phyloP scores from a whole-genome alignment of 2,113 vertebrate genomes.

The Oenanthe oenanthe region DNA sequence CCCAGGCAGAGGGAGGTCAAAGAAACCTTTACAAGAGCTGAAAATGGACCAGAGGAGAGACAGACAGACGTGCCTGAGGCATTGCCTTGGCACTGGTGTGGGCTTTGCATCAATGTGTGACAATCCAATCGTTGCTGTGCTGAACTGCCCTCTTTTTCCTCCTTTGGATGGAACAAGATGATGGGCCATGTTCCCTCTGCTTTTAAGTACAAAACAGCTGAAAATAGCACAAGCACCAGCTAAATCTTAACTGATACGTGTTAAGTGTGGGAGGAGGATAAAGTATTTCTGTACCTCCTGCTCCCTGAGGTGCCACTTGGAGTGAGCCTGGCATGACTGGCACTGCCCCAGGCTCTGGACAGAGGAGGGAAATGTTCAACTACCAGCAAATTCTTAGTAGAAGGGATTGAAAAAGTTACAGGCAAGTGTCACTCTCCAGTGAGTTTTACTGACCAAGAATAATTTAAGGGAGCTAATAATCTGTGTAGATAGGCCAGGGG shows the following conservation, averaged over 20 bases:
- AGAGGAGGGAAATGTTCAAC: neutral
- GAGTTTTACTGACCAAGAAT: neutral
- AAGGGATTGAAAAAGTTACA: neutral
- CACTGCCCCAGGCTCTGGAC: neutral
- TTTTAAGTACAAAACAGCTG: neutral
- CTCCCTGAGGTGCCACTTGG: neutral
- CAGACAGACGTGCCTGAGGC: neutral
- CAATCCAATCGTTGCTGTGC: neutral
- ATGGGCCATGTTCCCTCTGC: neutral
- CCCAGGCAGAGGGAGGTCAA: neutral
- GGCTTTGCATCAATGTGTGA: neutral
- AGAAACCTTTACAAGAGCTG: constrained; percentile 11
- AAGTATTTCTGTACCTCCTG: neutral
- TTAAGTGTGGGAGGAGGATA: neutral
- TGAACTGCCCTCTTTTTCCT: neutral
- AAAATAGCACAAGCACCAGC: neutral
- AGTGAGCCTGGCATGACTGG: neutral
- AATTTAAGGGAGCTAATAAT: neutral
- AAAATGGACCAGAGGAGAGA: neutral
- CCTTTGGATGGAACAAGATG: neutral
- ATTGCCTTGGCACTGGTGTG: neutral
- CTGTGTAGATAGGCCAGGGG: neutral
- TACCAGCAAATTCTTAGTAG: neutral
- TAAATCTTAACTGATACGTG: neutral
- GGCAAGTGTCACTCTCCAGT: neutral